phyloP scores from a whole-genome alignment of 2,797 vertebrate genomes.

The Enteromius fasciolatus region DNA sequence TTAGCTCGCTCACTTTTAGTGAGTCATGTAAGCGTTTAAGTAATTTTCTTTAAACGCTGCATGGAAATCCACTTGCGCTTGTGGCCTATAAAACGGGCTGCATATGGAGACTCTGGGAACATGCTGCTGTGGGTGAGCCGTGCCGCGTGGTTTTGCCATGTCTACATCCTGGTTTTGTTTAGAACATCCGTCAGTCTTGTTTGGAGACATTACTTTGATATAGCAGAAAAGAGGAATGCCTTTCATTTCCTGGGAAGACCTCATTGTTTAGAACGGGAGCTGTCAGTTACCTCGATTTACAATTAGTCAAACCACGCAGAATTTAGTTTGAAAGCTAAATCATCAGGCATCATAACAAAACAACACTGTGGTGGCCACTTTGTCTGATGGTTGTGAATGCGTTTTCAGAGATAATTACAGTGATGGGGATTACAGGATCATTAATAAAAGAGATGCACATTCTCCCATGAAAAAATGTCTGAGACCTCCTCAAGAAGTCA shows the following conservation, averaged over 20 bases:
- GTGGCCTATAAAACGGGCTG: slow-evolving; percentile 1
- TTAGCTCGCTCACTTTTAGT: slow-evolving; percentile 2
- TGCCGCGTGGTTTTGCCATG: slow-evolving; percentile 34
- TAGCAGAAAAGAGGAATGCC: slow-evolving; percentile 49
- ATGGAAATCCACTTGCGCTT: slow-evolving; percentile 13
- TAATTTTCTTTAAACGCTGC: slow-evolving; percentile 13
- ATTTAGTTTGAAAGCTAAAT: slow-evolving; percentile 44
- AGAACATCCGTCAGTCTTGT: slow-evolving; percentile 42
- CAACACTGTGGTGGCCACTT: slow-evolving; percentile 21
- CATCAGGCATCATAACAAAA: slow-evolving; percentile 39
- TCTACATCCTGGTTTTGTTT: slow-evolving; percentile 56
- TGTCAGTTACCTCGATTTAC: slow-evolving; percentile 44
- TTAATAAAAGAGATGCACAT: slow-evolving; percentile 24
- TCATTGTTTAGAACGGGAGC: slow-evolving; percentile 54
- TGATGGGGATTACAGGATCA: slow-evolving; percentile 27
- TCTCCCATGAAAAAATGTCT: slow-evolving; percentile 30
- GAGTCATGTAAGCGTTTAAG: slow-evolving; percentile 23
- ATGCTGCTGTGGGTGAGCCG: slow-evolving; percentile 12
- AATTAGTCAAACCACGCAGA: slow-evolving; percentile 27
- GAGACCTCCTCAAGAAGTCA: slow-evolving; percentile 14
- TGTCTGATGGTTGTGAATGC: slow-evolving; percentile 35
- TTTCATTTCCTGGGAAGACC: slow-evolving; percentile 59
- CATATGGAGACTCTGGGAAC: slow-evolving; percentile 10
- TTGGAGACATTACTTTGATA: slow-evolving; percentile 38
- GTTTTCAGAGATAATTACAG: slow-evolving; percentile 28